These are phyloP conservation scores for Illadopsis cleaveri DNA, from an alignment of 2,113 vertebrate genomes.

Conservation along the genomic window DNA sequence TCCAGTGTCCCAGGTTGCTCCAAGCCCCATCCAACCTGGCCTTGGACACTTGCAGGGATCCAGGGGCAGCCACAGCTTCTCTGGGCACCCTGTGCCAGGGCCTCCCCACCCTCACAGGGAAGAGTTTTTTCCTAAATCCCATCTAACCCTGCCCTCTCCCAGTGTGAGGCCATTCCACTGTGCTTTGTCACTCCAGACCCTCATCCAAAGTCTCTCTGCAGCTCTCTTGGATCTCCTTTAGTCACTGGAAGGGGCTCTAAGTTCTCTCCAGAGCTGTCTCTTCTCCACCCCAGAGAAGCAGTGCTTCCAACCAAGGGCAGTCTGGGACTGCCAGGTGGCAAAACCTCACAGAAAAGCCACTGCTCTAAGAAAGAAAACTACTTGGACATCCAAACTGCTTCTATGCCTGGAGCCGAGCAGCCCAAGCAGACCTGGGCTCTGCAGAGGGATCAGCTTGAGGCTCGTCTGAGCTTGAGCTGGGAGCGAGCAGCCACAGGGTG, in stretches of 20 bases:
- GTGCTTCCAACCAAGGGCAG: not conserved
- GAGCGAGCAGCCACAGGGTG: conserved; percentile 54
- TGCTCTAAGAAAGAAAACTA: not conserved
- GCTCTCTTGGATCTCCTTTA: not conserved
- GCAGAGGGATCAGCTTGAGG: not conserved
- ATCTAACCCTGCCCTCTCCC: not conserved
- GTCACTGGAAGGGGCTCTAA: not conserved
- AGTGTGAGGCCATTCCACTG: not conserved
- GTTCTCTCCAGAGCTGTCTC: not conserved
- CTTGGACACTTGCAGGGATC: not conserved
- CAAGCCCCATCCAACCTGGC: rapidly evolving
- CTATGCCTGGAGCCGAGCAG: not conserved
- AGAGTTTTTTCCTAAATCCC: not conserved
- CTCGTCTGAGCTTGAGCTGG: not conserved
- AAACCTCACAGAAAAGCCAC: not conserved
- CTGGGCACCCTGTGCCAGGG: not conserved
- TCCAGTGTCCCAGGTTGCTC: not conserved
- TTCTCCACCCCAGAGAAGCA: not conserved
- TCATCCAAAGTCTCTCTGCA: not conserved
- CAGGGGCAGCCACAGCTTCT: not conserved
- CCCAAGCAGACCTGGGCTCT: not conserved
- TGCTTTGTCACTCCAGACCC: not conserved
- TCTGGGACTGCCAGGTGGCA: not conserved
- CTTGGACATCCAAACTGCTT: not conserved
- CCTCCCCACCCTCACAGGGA: not conserved